Evolutionary conservation across 2,797 vertebrate species (phyloP).

Genomic region (Poecilia wingei): DNA sequence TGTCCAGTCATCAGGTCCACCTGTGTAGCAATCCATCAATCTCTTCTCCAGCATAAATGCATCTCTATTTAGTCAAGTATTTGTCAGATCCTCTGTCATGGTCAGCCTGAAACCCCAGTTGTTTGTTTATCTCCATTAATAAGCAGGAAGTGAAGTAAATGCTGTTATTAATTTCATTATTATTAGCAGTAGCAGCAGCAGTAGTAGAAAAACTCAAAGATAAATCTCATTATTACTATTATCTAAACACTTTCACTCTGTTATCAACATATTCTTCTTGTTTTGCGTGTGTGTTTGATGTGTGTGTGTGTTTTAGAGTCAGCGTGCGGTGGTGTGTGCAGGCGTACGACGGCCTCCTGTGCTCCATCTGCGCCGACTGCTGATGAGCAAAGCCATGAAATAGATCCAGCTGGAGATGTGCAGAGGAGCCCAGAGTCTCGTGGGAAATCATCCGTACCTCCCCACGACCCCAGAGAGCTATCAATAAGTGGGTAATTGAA

Average conservation of each 20-base stretch:
- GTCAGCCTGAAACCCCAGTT: neutral
- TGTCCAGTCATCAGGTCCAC: neutral
- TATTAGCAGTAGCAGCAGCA: neutral
- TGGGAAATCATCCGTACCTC: constrained; percentile 91
- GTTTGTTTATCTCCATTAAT: neutral
- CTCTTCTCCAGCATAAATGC: neutral
- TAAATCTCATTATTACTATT: neutral
- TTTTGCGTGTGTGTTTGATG: neutral
- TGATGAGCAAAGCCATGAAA: constrained; percentile 83
- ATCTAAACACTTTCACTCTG: neutral
- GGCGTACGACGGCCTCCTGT: constrained; percentile 62
- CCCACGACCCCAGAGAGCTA: constrained; percentile 92
- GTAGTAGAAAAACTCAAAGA: neutral
- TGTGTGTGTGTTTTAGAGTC: constrained; percentile 10
- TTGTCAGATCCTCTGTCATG: neutral
- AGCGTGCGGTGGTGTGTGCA: constrained; percentile 64
- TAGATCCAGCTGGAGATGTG: constrained; percentile 85
- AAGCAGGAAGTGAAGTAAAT: neutral
- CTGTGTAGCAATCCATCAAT: neutral
- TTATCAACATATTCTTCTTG: neutral
- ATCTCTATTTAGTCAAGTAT: neutral
- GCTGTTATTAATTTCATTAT: neutral
- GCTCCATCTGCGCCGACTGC: constrained; percentile 69
- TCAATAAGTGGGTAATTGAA: constrained; percentile 99
- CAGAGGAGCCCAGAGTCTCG: constrained; percentile 86